Conservation (phyloP, 2,797 vertebrate genomes). For the Scomberomorus guttatus region DNA sequence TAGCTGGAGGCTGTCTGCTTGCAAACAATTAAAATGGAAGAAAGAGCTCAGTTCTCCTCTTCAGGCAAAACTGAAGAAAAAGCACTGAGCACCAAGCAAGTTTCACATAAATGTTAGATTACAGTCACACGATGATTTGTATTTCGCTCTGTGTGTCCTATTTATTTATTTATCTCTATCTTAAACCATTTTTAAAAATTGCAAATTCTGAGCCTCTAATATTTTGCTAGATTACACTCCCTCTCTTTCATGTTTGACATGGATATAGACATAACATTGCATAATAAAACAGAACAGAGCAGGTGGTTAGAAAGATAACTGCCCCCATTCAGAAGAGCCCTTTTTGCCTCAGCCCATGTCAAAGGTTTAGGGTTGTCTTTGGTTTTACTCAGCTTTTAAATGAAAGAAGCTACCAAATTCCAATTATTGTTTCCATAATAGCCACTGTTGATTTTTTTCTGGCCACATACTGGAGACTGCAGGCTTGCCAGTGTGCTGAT, state of each 20-base stretch:
- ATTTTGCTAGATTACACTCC: not conserved
- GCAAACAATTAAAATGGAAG: not conserved
- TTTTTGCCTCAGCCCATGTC: not conserved
- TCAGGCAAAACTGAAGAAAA: not conserved
- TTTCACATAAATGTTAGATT: not conserved
- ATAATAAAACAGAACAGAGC: not conserved
- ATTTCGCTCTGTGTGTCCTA: not conserved
- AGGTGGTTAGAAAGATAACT: not conserved
- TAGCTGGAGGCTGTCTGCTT: not conserved
- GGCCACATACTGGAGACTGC: not conserved
- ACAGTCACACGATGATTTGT: not conserved
- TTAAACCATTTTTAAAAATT: too few relatives aligned
- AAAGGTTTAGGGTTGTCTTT: not conserved
- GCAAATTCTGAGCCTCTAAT: not conserved
- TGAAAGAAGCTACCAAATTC: not conserved
- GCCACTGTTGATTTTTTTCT: not conserved
- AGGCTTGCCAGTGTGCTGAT: not conserved
- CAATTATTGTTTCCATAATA: not conserved
- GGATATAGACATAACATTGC: not conserved
- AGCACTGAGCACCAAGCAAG: not conserved
- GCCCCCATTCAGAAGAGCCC: too few relatives aligned
- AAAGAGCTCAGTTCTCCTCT: not conserved
- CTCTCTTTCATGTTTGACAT: too few relatives aligned
- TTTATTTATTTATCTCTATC: too few relatives aligned
- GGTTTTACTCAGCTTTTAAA: conserved; percentile 1